These are phyloP conservation scores for Elephas maximus DNA, from an alignment of 2,113 vertebrate genomes.

Conservation along the genomic window DNA sequence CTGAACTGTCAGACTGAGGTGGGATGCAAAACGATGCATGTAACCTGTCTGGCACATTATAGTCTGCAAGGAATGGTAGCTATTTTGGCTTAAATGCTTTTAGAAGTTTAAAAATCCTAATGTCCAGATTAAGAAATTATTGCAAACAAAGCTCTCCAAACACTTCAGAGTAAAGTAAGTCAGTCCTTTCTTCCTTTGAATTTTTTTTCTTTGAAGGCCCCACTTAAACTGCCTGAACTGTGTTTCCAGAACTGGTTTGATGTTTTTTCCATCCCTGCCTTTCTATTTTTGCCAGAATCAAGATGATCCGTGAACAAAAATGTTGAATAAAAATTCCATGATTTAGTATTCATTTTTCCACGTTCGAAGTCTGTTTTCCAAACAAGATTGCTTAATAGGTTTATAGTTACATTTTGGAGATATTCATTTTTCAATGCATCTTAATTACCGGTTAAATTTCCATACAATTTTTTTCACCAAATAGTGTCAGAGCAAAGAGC, in stretches of 20 bases:
- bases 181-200: neutral
- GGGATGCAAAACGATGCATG: neutral
- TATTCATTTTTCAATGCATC: constrained; percentile 24
- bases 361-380: constrained; percentile 28
- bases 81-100: constrained; percentile 28
- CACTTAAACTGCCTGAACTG: constrained; percentile 1
- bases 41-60: neutral
- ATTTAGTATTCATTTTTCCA: neutral
- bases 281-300: constrained; percentile 55
- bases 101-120: constrained; percentile 45
- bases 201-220: constrained; percentile 15
- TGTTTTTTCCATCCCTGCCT: neutral
- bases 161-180: constrained; percentile 16
- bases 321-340: neutral
- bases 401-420: constrained; percentile 1
- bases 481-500: neutral
- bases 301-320: constrained; percentile 32
- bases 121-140: constrained; percentile 2
- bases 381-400: constrained; percentile 16
- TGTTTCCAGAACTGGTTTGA: constrained; percentile 22
- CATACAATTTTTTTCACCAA: neutral
- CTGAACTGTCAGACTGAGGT: neutral
- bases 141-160: neutral
- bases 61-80: neutral
- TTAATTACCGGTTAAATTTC: constrained; percentile 45